Evolutionary conservation across 2,113 vertebrate species (phyloP).

Genomic region (Hippoglossus stenolepis): DNA sequence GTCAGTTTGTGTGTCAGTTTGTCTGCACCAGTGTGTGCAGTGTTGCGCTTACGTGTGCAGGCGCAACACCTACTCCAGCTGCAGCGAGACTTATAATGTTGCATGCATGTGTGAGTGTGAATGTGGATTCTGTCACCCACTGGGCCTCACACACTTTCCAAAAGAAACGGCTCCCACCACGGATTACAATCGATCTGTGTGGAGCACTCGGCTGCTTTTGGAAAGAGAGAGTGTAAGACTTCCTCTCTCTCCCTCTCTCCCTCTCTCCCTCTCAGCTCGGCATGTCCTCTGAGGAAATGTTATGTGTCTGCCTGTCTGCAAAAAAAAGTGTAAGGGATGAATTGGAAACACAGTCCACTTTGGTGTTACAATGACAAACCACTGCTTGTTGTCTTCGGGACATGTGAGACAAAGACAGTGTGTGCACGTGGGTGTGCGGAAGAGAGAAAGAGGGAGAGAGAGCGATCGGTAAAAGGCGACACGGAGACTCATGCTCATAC

Average conservation of each 20-base stretch:
- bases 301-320: constrained; percentile 58
- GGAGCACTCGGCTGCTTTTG: constrained; percentile 66
- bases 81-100: constrained; percentile 58
- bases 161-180: constrained; percentile 67
- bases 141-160: constrained; percentile 73
- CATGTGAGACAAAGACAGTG: constrained; percentile 38
- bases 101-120: constrained; percentile 56
- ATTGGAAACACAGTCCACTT: constrained; percentile 60
- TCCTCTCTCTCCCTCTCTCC: constrained; percentile 19
- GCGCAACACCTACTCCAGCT: constrained; percentile 34
- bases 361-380: constrained; percentile 67
- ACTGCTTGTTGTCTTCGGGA: constrained; percentile 50
- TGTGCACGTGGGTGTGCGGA: not conserved
- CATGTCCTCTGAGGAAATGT: constrained; percentile 61
- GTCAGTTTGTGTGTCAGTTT: constrained; percentile 45
- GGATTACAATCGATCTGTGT: constrained; percentile 68
- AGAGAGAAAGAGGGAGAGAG: not conserved
- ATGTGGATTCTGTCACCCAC: constrained; percentile 70
- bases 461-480: constrained; percentile 13
- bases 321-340: constrained; percentile 61
- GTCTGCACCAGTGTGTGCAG: constrained; percentile 35
- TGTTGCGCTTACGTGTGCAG: constrained; percentile 21
- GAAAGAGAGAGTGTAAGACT: constrained; percentile 38
- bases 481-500: constrained; percentile 28
- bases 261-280: not conserved